A percentile compares a stretch with the other conserved stretches of the same genome.
phyloP scores from a whole-genome alignment of 2,113 vertebrate species.

The Chaetodon trifascialis region DNA sequence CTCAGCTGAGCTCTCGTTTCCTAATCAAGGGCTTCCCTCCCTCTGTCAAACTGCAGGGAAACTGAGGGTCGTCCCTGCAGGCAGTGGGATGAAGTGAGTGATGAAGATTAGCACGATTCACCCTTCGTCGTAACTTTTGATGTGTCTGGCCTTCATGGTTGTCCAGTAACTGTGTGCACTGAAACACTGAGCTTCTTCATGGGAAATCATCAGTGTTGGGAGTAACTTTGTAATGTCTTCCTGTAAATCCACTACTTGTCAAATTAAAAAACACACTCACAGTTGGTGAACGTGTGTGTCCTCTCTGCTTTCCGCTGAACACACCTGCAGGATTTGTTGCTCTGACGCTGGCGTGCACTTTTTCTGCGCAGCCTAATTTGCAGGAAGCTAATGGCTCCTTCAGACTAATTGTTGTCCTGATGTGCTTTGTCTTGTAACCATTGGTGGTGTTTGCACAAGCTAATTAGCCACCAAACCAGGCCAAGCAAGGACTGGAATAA shows the following conservation, averaged over 20 bases:
- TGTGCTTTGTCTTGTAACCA: constrained; percentile 63
- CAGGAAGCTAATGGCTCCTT: constrained; percentile 43
- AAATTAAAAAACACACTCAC: too few relatives aligned
- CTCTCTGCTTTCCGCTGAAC: too few relatives aligned
- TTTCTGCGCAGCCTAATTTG: background rate
- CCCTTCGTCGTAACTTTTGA: background rate
- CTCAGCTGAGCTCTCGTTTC: constrained; percentile 52
- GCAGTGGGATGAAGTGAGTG: constrained; percentile 1
- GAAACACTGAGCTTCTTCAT: too few relatives aligned
- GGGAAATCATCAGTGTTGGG: too few relatives aligned
- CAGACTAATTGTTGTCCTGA: constrained; percentile 66
- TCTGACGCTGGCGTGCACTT: background rate
- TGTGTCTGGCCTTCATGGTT: too few relatives aligned
- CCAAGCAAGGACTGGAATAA: constrained; percentile 53
- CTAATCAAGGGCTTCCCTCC: constrained; percentile 47
- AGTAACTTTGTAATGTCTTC: too few relatives aligned
- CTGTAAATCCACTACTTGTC: too few relatives aligned
- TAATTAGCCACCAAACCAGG: constrained; percentile 73
- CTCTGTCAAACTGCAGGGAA: background rate
- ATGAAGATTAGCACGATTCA: background rate
- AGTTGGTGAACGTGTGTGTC: too few relatives aligned
- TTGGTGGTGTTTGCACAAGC: constrained; percentile 45
- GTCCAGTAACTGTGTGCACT: too few relatives aligned
- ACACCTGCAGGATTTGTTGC: background rate
- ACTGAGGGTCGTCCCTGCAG: background rate